A percentile compares a stretch with the other conserved stretches of the same genome.
Conservation (phyloP, 2,888 invertebrate genomes). For the Sepioteuthis lessoniana region DNA sequence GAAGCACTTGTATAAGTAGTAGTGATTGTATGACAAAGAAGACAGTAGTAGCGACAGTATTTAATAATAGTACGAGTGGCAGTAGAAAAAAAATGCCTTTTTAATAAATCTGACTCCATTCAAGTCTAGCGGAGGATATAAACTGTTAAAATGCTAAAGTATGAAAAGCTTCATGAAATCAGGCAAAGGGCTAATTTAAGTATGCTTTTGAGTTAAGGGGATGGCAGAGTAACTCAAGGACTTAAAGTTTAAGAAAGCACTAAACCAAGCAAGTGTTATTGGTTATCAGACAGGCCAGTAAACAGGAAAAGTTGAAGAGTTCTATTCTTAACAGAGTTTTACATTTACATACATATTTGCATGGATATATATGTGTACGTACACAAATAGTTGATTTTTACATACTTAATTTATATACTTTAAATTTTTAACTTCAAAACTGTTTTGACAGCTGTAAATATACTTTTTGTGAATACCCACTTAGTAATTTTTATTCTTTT, state of each 20-base stretch:
- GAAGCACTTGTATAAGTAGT: background rate
- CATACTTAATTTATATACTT: too few species aligned
- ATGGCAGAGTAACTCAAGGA: background rate
- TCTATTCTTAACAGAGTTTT: background rate
- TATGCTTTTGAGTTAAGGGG: background rate
- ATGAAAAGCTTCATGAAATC: background rate
- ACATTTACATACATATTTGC: background rate
- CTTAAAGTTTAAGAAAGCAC: too few species aligned
- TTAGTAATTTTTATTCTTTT: too few species aligned
- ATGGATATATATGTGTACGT: too few species aligned
- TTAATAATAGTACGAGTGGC: background rate
- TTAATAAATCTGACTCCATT: background rate
- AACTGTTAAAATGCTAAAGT: background rate
- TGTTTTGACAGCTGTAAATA: too few species aligned
- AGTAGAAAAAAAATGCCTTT: background rate
- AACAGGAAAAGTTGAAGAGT: slow-evolving; percentile 8
- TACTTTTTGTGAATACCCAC: too few species aligned
- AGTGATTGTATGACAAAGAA: background rate
- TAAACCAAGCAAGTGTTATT: background rate
- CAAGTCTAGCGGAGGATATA: background rate
- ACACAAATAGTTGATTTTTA: background rate
- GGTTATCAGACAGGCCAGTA: background rate
- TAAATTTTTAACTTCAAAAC: too few species aligned
- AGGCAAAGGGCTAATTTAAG: background rate
- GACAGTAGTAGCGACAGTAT: background rate